A percentile compares a stretch with the other conserved stretches of the same genome.
Evolutionary conservation across 1,140 invertebrate species (phyloP).

Genomic region (Pteromalus puparum): DNA sequence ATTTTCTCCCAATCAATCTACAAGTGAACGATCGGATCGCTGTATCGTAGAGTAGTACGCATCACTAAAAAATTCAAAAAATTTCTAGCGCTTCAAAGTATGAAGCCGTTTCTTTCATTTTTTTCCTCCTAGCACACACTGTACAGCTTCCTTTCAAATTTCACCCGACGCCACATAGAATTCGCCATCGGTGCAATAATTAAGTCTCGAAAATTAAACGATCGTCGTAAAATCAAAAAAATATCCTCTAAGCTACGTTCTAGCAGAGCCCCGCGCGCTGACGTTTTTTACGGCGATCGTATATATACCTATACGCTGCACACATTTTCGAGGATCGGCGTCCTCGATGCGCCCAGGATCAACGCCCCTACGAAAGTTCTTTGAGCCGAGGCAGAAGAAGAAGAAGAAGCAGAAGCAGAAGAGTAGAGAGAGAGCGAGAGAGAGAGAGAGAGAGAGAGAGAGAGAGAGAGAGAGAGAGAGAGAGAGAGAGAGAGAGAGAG

Average conservation of each 20-base stretch:
- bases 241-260: neutral
- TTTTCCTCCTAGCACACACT: neutral
- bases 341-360: conserved; percentile 68
- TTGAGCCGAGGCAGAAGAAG: conserved; percentile 65
- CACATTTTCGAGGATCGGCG: conserved; percentile 42
- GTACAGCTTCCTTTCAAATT: neutral
- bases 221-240: conserved; percentile 2
- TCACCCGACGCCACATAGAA: neutral
- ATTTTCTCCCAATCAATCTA: no score
- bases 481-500: neutral
- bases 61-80: no score
- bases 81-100: no score
- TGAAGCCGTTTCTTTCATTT: no score
- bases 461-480: conserved; percentile 36
- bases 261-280: conserved; percentile 40
- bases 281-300: conserved; percentile 50
- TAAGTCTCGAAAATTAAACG: neutral
- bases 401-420: conserved; percentile 14
- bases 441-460: conserved; percentile 26
- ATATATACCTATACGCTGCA: neutral
- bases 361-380: conserved; percentile 75
- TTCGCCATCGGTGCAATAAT: neutral
- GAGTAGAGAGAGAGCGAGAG: conserved; percentile 7
- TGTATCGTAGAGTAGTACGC: no score
- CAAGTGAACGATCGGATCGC: no score